These are phyloP conservation scores for Taphrorychus bicolor DNA, from an alignment of 2,888 invertebrate genomes.

Conservation along the genomic window DNA sequence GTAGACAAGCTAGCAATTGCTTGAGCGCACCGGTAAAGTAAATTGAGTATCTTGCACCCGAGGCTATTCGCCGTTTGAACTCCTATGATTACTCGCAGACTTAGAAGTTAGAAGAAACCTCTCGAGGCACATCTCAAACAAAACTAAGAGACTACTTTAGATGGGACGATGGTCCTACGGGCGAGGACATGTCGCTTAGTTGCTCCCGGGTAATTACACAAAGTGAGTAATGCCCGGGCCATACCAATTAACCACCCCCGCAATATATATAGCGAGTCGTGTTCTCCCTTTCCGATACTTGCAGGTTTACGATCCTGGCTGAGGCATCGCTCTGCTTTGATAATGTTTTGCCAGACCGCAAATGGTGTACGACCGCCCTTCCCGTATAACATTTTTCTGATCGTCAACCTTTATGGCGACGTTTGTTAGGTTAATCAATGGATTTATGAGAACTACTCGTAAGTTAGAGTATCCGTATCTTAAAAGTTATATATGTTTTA, in stretches of 20 bases:
- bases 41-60: conserved; percentile 48
- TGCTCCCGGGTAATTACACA: conserved; percentile 60
- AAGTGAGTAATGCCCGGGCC: conserved; percentile 60
- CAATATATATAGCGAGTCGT: conserved; percentile 40
- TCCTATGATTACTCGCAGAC: conserved; percentile 30
- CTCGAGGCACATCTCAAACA: conserved; percentile 51
- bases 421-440: conserved; percentile 24
- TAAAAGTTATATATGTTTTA: too few relatives aligned
- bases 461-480: background rate
- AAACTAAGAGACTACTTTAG: conserved; percentile 47
- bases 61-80: conserved; percentile 47
- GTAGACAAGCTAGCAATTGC: conserved; percentile 37
- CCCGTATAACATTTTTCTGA: conserved; percentile 39
- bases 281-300: conserved; percentile 39
- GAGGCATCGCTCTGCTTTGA: conserved; percentile 41
- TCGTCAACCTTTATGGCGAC: conserved; percentile 18
- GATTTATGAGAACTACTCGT: conserved; percentile 7
- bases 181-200: conserved; percentile 60
- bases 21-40: conserved; percentile 35
- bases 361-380: conserved; percentile 30
- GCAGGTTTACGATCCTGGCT: conserved; percentile 40
- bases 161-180: conserved; percentile 50
- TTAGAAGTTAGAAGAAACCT: conserved; percentile 54
- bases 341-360: conserved; percentile 43
- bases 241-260: conserved; percentile 57